phyloP scores from a whole-genome alignment of 2,113 vertebrate genomes.

The Neotragus moschatus region DNA sequence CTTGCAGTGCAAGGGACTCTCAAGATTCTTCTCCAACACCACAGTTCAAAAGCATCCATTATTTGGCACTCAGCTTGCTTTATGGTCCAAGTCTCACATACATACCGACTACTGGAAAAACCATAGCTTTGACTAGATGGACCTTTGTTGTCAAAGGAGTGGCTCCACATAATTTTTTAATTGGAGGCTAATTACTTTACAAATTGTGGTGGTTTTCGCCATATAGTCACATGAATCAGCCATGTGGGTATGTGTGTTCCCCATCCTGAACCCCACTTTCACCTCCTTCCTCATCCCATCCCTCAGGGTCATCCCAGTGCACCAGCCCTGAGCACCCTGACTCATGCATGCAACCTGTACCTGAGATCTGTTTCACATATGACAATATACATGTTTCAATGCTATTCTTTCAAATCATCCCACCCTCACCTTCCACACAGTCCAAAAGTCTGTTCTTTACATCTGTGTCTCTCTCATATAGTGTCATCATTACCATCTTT shows the following conservation, averaged over 20 bases:
- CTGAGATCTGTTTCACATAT: neutral
- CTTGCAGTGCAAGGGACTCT: neutral
- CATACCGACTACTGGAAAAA: neutral
- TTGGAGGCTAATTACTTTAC: neutral
- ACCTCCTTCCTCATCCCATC: neutral
- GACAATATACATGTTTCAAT: neutral
- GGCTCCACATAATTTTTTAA: neutral
- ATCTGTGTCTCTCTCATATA: neutral
- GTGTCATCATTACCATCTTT: neutral
- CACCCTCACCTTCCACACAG: neutral
- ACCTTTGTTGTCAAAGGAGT: neutral
- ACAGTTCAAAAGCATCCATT: neutral
- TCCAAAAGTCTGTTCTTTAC: neutral
- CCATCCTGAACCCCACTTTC: neutral
- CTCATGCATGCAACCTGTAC: neutral
- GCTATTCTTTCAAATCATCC: neutral
- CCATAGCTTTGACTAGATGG: neutral
- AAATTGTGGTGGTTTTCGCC: neutral
- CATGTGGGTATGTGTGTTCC: neutral
- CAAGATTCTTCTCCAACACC: neutral
- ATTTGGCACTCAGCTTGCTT: neutral
- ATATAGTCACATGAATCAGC: neutral
- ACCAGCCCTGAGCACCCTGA: neutral
- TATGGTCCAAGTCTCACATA: neutral
- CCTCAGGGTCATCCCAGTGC: neutral